phyloP scores from a whole-genome alignment of 2,888 invertebrate species.

The Diploptera punctata region DNA sequence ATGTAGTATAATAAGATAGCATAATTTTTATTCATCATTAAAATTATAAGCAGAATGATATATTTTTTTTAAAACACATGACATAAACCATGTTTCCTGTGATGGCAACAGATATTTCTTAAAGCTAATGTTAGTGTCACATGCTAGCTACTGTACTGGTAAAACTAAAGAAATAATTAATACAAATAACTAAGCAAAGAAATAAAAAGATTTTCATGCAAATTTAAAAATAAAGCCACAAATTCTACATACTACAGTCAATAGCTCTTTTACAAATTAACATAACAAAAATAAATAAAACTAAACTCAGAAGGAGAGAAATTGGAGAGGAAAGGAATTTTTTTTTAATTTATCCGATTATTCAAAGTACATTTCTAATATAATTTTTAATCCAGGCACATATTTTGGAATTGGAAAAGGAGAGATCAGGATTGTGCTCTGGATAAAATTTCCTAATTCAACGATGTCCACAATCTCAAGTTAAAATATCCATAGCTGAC shows the following conservation, averaged over 20 bases:
- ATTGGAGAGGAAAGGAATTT: slow-evolving; percentile 4
- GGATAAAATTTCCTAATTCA: neutral
- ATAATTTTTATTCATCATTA: too few species aligned
- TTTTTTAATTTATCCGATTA: neutral
- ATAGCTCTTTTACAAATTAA: neutral
- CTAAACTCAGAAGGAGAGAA: slow-evolving; percentile 11
- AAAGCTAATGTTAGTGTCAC: neutral
- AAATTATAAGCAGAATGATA: too few species aligned
- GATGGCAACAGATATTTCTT: neutral
- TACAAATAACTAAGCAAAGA: neutral
- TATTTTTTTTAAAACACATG: too few species aligned
- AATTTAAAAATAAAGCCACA: neutral
- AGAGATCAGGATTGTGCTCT: slow-evolving; percentile 18
- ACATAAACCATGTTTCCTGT: too few species aligned
- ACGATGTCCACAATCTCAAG: neutral
- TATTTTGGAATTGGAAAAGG: neutral
- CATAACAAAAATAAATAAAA: slow-evolving; percentile 7
- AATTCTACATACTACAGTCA: neutral
- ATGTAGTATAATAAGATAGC: too few species aligned
- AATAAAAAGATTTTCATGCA: neutral
- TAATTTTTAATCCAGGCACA: slow-evolving; percentile 23
- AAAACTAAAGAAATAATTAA: neutral
- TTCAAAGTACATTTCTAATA: too few species aligned
- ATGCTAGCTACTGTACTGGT: slow-evolving; percentile 1
- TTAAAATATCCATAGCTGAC: neutral